These are phyloP conservation scores for Drosophila persimilis DNA, from an alignment of 1,140 invertebrate species.

Conservation along the genomic window DNA sequence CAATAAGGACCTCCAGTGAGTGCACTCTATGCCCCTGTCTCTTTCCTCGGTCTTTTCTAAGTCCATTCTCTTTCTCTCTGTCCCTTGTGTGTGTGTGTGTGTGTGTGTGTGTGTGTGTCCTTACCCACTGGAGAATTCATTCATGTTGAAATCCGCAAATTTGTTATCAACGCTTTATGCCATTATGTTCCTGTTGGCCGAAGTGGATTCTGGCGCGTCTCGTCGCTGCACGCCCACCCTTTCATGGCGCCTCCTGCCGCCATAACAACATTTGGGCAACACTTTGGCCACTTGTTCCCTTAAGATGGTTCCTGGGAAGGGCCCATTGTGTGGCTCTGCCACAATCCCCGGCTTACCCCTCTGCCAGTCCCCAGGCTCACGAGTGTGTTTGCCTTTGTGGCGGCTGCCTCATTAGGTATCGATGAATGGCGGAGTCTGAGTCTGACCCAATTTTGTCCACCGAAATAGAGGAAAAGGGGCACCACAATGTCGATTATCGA, in stretches of 20 bases:
- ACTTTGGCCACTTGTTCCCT: constrained; percentile 64
- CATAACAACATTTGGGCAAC: constrained; percentile 57
- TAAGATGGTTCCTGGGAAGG: constrained; percentile 22
- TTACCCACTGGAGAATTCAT: constrained; percentile 75
- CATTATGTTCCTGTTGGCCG: constrained; percentile 73
- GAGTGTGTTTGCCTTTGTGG: constrained; percentile 45
- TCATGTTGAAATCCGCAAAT: constrained; percentile 82
- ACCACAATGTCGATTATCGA: not conserved
- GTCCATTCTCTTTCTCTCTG: too few relatives aligned
- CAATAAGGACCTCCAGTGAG: constrained; percentile 32
- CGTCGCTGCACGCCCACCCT: not conserved
- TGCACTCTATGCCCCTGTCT: constrained; percentile 24
- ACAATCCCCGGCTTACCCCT: constrained; percentile 12
- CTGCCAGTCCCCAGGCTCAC: not conserved
- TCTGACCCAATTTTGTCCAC: constrained; percentile 32
- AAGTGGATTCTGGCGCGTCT: constrained; percentile 27
- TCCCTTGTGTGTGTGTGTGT: too few relatives aligned
- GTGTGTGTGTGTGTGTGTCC: constrained; percentile 22
- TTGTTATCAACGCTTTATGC: constrained; percentile 82
- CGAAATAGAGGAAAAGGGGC: not conserved
- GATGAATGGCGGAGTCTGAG: constrained; percentile 55
- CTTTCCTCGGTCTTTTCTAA: not conserved
- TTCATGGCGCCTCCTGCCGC: constrained; percentile 9
- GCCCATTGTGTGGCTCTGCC: constrained; percentile 49
- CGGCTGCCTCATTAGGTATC: constrained; percentile 68